Evolutionary conservation across 2,888 invertebrate species (phyloP), one percentile per base, ranked within the genome.

Genomic region (Oligia fasciuncula): DNA sequence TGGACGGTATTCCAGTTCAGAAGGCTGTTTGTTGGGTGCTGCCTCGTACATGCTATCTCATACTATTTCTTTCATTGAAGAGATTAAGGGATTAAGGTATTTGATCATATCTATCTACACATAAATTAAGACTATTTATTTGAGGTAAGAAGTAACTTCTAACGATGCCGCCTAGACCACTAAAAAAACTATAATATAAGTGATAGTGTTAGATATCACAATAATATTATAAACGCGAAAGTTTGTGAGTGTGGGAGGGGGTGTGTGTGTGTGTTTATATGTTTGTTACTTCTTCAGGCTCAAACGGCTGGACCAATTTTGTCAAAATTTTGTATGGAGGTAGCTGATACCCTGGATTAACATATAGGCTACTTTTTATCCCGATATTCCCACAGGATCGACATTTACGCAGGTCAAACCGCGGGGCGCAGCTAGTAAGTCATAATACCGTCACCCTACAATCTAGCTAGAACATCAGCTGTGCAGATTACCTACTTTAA

Each of bases 111-210:
- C 77, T 49, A 57, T 17, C 8, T 43, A 35, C 23, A 29, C 19
- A 77, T 63, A 51, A 77, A 60, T 60, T 49, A 43, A 51, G 1
- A 23, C 54, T 63, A 40, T 76, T 49, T 65, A 79, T 83, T 43
- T 49, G 13, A 40, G n/a, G 35, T 63, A 46, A 43, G 9, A 46
- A 54, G 5, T 19, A 1, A 65, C 49, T 83, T 51, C 23, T 83
- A 66, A 29, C 17, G 6, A 77, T 51, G 35, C 84, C 78, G 79
- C 57, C 40, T 83, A 65, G n/a, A 65, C 46, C 43, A 65, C 35
- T 46, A 43, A 54, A 43, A 54, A 65, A 77, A 60, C 11, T 46
- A 14, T 17, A 68, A 14, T 29, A 19, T 68, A 51, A 35, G 8
- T 35, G 35, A 54, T 70, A 57, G 23, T 40, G 19, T 40, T 29